phyloP scores from a whole-genome alignment of 2,888 invertebrate species.

The Abrostola tripartita region DNA sequence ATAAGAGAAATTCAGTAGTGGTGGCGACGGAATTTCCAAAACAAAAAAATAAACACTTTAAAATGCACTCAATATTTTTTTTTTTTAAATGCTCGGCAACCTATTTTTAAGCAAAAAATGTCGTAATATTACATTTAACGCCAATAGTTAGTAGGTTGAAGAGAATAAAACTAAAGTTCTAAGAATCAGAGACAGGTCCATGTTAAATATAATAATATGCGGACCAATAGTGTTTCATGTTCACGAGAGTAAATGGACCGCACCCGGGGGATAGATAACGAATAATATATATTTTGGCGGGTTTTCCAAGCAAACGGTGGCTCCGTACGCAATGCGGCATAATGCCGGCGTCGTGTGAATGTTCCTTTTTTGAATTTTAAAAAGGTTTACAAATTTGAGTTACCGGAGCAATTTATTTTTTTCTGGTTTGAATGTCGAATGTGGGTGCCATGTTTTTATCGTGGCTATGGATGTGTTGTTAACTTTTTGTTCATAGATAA shows the following conservation, averaged over 20 bases:
- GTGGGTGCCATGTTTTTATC: conserved; percentile 14
- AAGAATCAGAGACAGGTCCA: conserved; percentile 40
- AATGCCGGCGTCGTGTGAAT: conserved; percentile 49
- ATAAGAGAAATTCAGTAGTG: too few relatives aligned
- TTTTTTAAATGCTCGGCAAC: too few relatives aligned
- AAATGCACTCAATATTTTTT: too few relatives aligned
- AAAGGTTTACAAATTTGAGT: conserved; percentile 50
- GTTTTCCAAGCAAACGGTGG: conserved; percentile 70
- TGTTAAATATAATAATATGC: conserved; percentile 67
- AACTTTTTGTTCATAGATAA: conserved; percentile 9
- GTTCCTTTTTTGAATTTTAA: conserved; percentile 58
- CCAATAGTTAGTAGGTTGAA: conserved; percentile 33
- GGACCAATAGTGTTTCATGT: conserved; percentile 67
- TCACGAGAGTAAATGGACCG: conserved; percentile 65
- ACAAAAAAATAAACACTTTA: too few relatives aligned
- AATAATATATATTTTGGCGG: conserved; percentile 83
- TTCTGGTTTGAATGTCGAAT: conserved; percentile 15
- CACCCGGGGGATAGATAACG: conserved; percentile 79
- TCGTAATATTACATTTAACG: conserved; percentile 5
- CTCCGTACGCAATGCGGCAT: conserved; percentile 60
- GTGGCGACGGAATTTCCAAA: too few relatives aligned
- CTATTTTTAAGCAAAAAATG: conserved; percentile 9
- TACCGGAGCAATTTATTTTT: conserved; percentile 28
- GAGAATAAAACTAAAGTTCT: conserved; percentile 26
- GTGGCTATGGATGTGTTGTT: conserved; percentile 5